Conservation (phyloP, 2,888 invertebrate species). For the Phlogophora meticulosa region DNA sequence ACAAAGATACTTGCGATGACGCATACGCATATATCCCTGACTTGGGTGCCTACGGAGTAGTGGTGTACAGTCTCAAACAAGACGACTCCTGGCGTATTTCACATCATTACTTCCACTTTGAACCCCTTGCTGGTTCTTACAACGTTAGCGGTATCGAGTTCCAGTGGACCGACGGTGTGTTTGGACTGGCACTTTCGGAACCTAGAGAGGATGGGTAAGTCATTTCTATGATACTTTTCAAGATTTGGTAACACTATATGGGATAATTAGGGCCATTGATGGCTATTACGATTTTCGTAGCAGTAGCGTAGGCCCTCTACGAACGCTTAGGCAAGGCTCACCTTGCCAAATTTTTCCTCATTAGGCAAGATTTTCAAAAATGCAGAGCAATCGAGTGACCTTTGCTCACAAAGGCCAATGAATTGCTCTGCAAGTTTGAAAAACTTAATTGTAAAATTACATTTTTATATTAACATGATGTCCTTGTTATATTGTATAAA, state of each 20-base stretch:
- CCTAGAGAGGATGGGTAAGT: constrained; percentile 90
- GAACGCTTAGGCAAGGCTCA: not conserved
- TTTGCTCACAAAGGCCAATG: constrained; percentile 3
- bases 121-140: constrained; percentile 94
- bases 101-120: constrained; percentile 96
- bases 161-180: constrained; percentile 97
- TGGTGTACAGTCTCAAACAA: constrained; percentile 94
- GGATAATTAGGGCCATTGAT: not conserved
- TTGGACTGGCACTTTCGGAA: constrained; percentile 93
- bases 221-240: not conserved
- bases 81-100: constrained; percentile 95
- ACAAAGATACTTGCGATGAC: constrained; percentile 93
- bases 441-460: not conserved
- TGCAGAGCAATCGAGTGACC: too few species aligned
- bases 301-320: constrained; percentile 6
- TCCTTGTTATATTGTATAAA: constrained; percentile 20
- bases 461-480: constrained; percentile 2
- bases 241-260: too few species aligned
- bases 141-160: constrained; percentile 95
- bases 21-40: constrained; percentile 95
- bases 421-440: not conserved
- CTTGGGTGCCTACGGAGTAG: constrained; percentile 93
- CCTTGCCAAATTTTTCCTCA: too few species aligned
- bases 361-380: too few species aligned
- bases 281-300: not conserved